Conservation (phyloP, 2,797 vertebrate species). For the Hydrocynus forskahlii region DNA sequence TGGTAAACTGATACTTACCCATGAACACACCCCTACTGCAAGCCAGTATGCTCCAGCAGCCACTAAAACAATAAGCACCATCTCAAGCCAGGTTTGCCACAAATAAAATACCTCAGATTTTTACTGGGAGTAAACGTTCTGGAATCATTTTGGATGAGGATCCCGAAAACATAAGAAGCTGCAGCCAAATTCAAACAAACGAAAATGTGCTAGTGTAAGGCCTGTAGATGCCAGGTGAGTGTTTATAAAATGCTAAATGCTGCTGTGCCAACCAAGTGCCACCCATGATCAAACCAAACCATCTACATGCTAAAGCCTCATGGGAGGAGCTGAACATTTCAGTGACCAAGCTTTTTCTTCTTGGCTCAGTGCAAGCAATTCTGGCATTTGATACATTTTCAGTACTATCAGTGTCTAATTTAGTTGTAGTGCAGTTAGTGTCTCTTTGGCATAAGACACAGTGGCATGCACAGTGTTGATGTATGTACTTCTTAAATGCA, state of each 20-base stretch:
- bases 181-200: neutral
- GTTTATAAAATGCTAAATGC: neutral
- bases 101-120: slow-evolving; percentile 5
- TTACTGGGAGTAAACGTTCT: neutral
- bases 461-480: too few species aligned
- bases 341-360: too few species aligned
- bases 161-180: neutral
- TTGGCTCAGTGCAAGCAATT: too few species aligned
- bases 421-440: too few species aligned
- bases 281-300: too few species aligned
- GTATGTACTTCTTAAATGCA: too few species aligned
- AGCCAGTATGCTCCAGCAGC: slow-evolving; percentile 25
- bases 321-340: too few species aligned
- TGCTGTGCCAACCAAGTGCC: too few species aligned
- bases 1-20: slow-evolving; percentile 6
- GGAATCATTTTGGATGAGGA: neutral
- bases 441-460: too few species aligned
- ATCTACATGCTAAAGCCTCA: too few species aligned
- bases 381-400: too few species aligned
- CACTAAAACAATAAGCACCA: slow-evolving; percentile 43
- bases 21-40: slow-evolving; percentile 16
- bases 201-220: neutral
- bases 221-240: neutral
- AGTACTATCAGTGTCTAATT: too few species aligned
- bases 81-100: slow-evolving; percentile 19